Conservation (phyloP, 2,888 invertebrate species). For the Bimastos eiseni region DNA sequence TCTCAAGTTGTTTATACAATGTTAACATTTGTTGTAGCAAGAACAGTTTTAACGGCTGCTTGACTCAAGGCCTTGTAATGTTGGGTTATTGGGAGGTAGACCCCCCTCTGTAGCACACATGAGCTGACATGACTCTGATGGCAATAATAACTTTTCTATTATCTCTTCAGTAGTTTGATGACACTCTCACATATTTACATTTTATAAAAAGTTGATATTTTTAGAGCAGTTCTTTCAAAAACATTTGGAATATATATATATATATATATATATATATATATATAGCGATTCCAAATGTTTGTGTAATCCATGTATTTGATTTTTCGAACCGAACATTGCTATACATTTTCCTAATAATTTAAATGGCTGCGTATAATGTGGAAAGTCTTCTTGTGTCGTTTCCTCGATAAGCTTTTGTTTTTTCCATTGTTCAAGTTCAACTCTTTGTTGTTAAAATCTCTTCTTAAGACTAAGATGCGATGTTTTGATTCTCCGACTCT, state of each 20-base stretch:
- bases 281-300: not conserved
- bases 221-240: not conserved
- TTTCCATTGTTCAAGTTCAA: not conserved
- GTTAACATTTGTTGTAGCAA: not conserved
- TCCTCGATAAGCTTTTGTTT: not conserved
- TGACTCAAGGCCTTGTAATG: not conserved
- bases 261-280: not conserved
- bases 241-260: not conserved
- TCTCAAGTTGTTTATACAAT: not conserved
- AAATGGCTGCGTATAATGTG: not conserved
- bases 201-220: not conserved
- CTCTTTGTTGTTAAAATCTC: not conserved
- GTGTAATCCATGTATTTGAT: not conserved
- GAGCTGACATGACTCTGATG: not conserved
- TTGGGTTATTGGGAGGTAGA: not conserved
- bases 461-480: not conserved
- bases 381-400: not conserved
- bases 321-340: not conserved
- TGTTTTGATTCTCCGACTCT: not conserved
- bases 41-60: not conserved
- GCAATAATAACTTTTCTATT: conserved; percentile 13
- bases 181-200: not conserved
- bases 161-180: not conserved
- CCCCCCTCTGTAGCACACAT: not conserved
- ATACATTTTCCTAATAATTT: not conserved